Base-by-base conservation (phyloP, 2,888 invertebrate genomes). In the Polydrusus cervinus region DNA sequence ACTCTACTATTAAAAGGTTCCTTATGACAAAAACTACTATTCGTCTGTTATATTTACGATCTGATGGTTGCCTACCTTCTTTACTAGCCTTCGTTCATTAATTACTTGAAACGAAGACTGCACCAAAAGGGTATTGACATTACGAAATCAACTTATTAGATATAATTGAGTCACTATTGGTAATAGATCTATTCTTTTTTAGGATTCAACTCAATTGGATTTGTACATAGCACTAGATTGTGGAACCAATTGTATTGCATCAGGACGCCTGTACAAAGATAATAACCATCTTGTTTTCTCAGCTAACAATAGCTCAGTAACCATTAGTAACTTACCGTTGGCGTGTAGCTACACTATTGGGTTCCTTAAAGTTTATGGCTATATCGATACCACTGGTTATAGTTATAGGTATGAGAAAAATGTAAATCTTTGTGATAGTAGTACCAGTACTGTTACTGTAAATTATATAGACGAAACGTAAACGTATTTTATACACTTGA, bases 201-300 rank as follows among this genome's bases (percentile, higher is more conserved):
- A 81, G 81, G 71, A 71, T 9, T 60, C 74, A 14, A 66, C 65
- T 1, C 43, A 47, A 20, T 51, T 82, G 8, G 73, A 81, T 34
- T 68, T 80, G 5, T 76, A 78, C 34, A 74, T 81, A 9, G 81
- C 79, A 1, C 38, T 81, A 40, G 75, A 81, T 67, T 80, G 79
- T 45, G 75, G 79, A 0, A 72, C 79, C 5, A 14, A 60, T n/a
- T 80, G 80, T 43, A 65, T 43, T 47, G 80, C 81, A 9, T 60
- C 60, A 14, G 80, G 80, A 38, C 69, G 65, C 3, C 49, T 82
- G 14, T 66, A 69, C 9, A 72, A 79, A 66, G 78, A 81, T 14
- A 25, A 14, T 14, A 74, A 71, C 14, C 55, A 70, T n/a, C 14
- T 80, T 3, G 43, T 49, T 30, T 80, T 82, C 43, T 2, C 14